Evolutionary conservation across 2,113 vertebrate genomes (phyloP), one percentile per base, ranked within the genome.

Genomic region (Condylura cristata): DNA sequence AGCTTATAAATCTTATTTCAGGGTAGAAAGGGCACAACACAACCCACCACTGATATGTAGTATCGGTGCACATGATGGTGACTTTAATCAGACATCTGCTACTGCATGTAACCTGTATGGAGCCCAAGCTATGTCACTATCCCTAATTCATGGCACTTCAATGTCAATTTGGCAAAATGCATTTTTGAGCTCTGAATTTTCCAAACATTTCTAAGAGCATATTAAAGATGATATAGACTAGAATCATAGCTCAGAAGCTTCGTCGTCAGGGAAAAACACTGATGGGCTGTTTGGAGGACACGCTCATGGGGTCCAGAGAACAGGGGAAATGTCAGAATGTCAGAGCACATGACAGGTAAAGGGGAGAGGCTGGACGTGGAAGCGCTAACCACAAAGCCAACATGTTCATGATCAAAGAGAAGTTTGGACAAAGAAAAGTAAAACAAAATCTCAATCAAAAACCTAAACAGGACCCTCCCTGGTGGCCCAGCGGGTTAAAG

Each of bases 361-460:
- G 30, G 90, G 51, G 82, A 86, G 66, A 84, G 61, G 65, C 26
- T 85, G 88, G 68, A 85, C 75, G 66, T 89, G 13, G 71, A 44
- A 17, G 8, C 71, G 60, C 89, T 83, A 66, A 88, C 89, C 53
- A 75, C 66, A 53, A 71, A 60, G 82, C 60, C 9, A 89, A 95
- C 90, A 87, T 56, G 74, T 85, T 95, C 53, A 9, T 20, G 9
- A 86, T 87, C 28, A 88, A 92, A 95, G 30, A 96, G 56, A 68
- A 90, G 46, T 90, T 20, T 10, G 68, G 56, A 56, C 2, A 68
- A 14, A 53, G 39, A 30, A 7, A n/a, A n/a, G n/a, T n/a, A 74
- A 34, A 48, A 76, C 32, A 68, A 84, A 92, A 39, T 0, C 30
- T 30, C 58, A 48, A 94, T 58, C 37, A 81, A 95, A n/a, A n/a